A percentile compares a stretch with the other conserved stretches of the same genome.
phyloP scores from a whole-genome alignment of 2,797 vertebrate genomes.

The Melanotaenia trifasciata region DNA sequence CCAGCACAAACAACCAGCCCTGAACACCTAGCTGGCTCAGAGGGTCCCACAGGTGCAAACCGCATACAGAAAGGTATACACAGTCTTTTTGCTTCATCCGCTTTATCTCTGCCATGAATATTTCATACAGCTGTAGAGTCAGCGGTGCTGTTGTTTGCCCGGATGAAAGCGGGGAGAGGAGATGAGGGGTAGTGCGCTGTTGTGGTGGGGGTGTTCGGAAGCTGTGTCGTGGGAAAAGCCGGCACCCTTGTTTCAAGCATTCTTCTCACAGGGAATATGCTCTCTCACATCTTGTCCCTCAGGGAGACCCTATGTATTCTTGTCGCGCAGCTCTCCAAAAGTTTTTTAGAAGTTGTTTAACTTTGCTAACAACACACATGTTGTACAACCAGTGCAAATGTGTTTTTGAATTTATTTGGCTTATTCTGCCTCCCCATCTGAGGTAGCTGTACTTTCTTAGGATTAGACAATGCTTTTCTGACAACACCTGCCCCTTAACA shows the following conservation, averaged over 20 bases:
- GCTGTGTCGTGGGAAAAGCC: conserved; percentile 44
- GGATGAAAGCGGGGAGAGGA: conserved; percentile 68
- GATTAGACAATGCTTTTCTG: conserved; percentile 17
- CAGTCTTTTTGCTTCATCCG: conserved; percentile 63
- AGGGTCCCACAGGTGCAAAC: conserved; percentile 70
- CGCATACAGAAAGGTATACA: conserved; percentile 79
- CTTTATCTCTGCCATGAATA: conserved; percentile 79
- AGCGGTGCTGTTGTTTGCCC: conserved; percentile 70
- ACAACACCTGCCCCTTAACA: neutral
- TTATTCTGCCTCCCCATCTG: conserved; percentile 1
- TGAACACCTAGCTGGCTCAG: conserved; percentile 65
- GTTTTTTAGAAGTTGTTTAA: conserved; percentile 70
- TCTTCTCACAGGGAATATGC: conserved; percentile 64
- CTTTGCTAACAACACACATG: conserved; percentile 60
- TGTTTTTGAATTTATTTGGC: conserved; percentile 38
- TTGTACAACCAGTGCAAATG: conserved; percentile 52
- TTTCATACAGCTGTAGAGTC: conserved; percentile 73
- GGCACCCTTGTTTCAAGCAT: conserved; percentile 51
- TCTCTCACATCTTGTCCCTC: conserved; percentile 71
- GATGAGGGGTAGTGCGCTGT: conserved; percentile 37
- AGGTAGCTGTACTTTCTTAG: conserved; percentile 19
- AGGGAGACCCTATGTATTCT: conserved; percentile 64
- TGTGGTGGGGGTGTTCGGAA: conserved; percentile 16
- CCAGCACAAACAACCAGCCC: conserved; percentile 62
- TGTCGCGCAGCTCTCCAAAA: conserved; percentile 50